phyloP scores from a whole-genome alignment of 2,888 invertebrate species.

The Tenthredo notha region DNA sequence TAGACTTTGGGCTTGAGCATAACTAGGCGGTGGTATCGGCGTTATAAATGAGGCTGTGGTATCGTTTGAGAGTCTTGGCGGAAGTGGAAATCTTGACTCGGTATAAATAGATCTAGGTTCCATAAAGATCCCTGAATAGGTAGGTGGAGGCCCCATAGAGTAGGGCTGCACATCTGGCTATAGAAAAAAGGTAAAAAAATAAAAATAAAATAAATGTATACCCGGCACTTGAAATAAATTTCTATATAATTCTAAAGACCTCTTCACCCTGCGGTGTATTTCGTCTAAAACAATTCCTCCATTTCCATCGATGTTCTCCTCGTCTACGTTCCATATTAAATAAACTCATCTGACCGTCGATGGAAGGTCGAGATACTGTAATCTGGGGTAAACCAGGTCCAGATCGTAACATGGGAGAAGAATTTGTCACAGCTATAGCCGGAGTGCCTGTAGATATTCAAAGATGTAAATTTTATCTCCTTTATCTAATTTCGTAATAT shows the following conservation, averaged over 20 bases:
- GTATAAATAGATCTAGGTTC: constrained; percentile 55
- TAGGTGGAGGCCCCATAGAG: constrained; percentile 60
- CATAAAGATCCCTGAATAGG: constrained; percentile 60
- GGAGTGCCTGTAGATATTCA: constrained; percentile 11
- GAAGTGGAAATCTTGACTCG: constrained; percentile 32
- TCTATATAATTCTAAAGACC: not conserved
- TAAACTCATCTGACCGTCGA: constrained; percentile 12
- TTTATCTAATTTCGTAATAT: not conserved
- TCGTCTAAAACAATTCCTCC: constrained; percentile 26
- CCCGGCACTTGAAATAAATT: constrained; percentile 14
- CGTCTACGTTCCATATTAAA: constrained; percentile 15
- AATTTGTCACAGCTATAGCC: constrained; percentile 15
- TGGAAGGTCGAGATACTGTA: constrained; percentile 1
- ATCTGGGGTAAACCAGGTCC: not conserved
- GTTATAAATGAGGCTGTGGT: constrained; percentile 57
- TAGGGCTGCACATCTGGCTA: constrained; percentile 36
- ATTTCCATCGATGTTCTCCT: constrained; percentile 25
- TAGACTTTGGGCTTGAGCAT: constrained; percentile 60
- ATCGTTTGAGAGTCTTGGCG: constrained; percentile 21
- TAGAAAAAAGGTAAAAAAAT: not conserved
- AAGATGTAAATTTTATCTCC: not conserved
- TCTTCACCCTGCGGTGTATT: constrained; percentile 34
- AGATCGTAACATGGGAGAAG: constrained; percentile 8
- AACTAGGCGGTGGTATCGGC: constrained; percentile 61
- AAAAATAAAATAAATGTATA: not conserved